Conservation (phyloP, 2,113 vertebrate genomes). For the Pundamilia nyererei region DNA sequence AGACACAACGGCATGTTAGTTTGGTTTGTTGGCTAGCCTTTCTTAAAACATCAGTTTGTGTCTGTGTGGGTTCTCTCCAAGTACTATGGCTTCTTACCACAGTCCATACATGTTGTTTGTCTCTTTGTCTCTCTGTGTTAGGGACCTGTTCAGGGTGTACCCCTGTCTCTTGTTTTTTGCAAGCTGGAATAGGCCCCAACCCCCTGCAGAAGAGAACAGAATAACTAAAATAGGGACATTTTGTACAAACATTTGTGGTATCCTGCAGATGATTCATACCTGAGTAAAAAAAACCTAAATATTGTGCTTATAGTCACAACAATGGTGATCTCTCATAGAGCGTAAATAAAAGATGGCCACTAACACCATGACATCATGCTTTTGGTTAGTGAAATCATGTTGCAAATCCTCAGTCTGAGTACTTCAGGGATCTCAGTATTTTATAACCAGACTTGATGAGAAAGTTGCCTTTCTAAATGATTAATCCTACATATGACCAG, state of each 20-base stretch:
- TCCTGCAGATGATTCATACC: background rate
- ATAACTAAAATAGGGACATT: background rate
- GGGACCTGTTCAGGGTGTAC: background rate
- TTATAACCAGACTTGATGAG: background rate
- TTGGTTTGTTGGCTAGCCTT: background rate
- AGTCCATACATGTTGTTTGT: background rate
- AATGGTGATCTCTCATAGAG: background rate
- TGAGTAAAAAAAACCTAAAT: background rate
- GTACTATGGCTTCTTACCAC: background rate
- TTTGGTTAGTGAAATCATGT: background rate
- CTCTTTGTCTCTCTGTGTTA: background rate
- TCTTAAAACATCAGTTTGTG: background rate
- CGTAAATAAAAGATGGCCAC: background rate
- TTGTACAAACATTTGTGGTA: background rate
- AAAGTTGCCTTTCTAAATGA: background rate
- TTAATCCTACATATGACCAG: background rate
- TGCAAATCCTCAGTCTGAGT: background rate
- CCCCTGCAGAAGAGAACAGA: background rate
- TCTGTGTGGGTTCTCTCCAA: fast-evolving
- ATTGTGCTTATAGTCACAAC: background rate
- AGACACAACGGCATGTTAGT: background rate
- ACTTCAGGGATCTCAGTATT: background rate
- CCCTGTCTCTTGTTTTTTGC: background rate
- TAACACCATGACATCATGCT: background rate
- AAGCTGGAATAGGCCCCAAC: background rate